These are phyloP conservation scores for Malacosoma neustria DNA, from an alignment of 2,888 invertebrate genomes.

Conservation along the genomic window DNA sequence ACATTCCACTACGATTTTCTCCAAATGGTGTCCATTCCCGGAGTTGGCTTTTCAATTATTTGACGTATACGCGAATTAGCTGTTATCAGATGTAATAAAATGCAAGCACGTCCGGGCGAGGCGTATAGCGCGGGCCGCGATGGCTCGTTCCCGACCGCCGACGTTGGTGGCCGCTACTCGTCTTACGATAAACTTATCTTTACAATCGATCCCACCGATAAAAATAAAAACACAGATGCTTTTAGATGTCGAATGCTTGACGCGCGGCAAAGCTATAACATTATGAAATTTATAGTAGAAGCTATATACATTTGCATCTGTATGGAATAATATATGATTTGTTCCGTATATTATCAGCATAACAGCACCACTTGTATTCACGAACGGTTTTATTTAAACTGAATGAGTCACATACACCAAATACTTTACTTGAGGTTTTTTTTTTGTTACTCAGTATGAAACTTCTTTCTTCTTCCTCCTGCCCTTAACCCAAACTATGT, in stretches of 20 bases:
- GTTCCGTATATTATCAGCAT: slow-evolving; percentile 59
- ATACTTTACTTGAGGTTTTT: too few species aligned
- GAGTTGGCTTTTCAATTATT: slow-evolving; percentile 51
- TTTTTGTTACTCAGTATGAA: too few species aligned
- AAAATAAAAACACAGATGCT: slow-evolving; percentile 57
- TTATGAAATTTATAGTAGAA: slow-evolving; percentile 60
- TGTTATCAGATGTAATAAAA: slow-evolving; percentile 69
- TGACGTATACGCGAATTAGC: slow-evolving; percentile 66
- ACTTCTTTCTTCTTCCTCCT: too few species aligned
- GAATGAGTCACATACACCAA: too few species aligned
- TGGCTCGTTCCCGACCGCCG: slow-evolving; percentile 19
- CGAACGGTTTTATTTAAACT: slow-evolving; percentile 11
- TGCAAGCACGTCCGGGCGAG: slow-evolving; percentile 42
- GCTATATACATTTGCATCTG: slow-evolving; percentile 62
- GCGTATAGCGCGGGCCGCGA: slow-evolving; percentile 25
- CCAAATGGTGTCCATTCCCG: slow-evolving; percentile 16
- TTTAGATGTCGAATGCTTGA: slow-evolving; percentile 56
- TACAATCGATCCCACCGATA: slow-evolving; percentile 69
- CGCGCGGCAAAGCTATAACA: slow-evolving; percentile 60
- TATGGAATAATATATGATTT: slow-evolving; percentile 58
- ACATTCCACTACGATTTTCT: slow-evolving; percentile 28
- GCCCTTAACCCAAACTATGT: too few species aligned
- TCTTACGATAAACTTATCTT: slow-evolving; percentile 73
- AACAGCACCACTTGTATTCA: slow-evolving; percentile 38
- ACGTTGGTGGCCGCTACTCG: slow-evolving; percentile 70